Conservation (phyloP, 2,888 invertebrate genomes). For the Metopia argyrocephala region DNA sequence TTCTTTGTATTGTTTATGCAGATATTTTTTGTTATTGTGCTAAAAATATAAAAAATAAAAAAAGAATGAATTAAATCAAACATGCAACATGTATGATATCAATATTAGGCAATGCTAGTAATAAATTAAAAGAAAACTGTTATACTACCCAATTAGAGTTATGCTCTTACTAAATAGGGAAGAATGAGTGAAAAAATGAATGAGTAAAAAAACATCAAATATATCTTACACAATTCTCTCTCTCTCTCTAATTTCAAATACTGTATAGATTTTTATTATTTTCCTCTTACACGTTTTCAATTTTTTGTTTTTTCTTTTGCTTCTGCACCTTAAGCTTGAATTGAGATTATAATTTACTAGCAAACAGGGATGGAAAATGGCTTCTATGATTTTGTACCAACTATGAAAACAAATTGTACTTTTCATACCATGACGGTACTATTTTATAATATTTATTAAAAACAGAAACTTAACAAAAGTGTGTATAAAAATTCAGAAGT, state of each 20-base stretch:
- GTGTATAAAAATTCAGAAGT: no score
- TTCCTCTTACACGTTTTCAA: slow-evolving; percentile 23
- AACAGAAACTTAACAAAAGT: no score
- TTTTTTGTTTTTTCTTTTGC: slow-evolving; percentile 9
- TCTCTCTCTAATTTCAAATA: slow-evolving; percentile 26
- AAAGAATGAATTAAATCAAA: background rate
- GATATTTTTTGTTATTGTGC: background rate
- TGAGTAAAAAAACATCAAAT: no score
- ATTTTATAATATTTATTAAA: no score
- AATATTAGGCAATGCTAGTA: background rate
- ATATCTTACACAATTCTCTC: no score
- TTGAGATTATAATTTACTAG: no score
- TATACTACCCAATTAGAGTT: background rate
- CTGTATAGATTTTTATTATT: background rate
- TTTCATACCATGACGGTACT: no score
- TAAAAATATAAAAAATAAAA: background rate
- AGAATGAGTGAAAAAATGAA: background rate
- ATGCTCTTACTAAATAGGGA: no score
- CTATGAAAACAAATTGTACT: no score
- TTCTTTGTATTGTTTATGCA: background rate
- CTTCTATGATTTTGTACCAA: no score
- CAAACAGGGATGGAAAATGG: no score
- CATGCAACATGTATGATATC: background rate
- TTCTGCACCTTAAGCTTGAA: slow-evolving; percentile 31
- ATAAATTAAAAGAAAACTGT: slow-evolving; percentile 6